These are phyloP conservation scores for Cynopterus sphinx DNA, from an alignment of 2,797 vertebrate genomes.

Conservation along the genomic window DNA sequence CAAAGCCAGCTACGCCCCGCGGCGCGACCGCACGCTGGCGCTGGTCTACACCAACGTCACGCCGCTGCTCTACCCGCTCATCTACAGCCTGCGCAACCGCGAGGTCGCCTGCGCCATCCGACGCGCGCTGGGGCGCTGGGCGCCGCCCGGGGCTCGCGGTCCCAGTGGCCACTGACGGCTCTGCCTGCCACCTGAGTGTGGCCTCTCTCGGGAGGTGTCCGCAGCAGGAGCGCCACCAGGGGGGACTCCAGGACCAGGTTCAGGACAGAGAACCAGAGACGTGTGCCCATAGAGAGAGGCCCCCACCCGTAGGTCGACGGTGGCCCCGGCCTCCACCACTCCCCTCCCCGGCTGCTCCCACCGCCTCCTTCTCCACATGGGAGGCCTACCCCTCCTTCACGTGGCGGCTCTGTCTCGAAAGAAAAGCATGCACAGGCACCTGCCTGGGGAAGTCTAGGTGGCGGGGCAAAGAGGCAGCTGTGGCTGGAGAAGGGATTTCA, in stretches of 20 bases:
- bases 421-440: background rate
- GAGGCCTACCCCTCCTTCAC: background rate
- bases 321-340: background rate
- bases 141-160: too few species aligned
- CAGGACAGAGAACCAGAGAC: background rate
- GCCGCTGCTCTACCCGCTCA: slow-evolving; percentile 83
- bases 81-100: slow-evolving; percentile 83
- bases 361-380: background rate
- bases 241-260: background rate
- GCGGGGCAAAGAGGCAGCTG: background rate
- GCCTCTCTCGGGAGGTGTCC: background rate
- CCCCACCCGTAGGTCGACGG: too few species aligned
- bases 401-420: background rate
- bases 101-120: slow-evolving; percentile 77
- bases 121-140: slow-evolving; percentile 78
- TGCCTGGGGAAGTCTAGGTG: background rate
- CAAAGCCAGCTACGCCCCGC: slow-evolving; percentile 78
- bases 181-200: too few species aligned
- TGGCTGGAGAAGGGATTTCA: background rate
- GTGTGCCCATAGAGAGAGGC: fast-evolving
- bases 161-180: too few species aligned
- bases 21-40: slow-evolving; percentile 80
- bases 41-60: slow-evolving; percentile 84
- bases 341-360: background rate
- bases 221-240: background rate